Conservation (phyloP, 2,113 vertebrate genomes). For the Thunnus maccoyii region DNA sequence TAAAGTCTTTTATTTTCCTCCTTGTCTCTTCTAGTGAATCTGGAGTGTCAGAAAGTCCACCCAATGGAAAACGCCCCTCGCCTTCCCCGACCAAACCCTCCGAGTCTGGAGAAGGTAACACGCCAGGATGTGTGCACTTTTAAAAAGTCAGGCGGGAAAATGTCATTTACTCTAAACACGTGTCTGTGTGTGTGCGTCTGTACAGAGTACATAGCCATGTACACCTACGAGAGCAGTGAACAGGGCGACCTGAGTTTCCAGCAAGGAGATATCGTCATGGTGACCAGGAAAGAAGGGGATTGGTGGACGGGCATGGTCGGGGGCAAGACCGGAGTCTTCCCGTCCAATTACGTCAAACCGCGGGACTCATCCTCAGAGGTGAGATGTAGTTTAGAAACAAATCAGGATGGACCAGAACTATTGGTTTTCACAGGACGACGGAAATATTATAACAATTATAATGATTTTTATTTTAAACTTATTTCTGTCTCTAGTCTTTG, state of each 20-base stretch:
- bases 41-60: conserved; percentile 92
- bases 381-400: background rate
- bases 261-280: conserved; percentile 96
- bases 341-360: conserved; percentile 98
- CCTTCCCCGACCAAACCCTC: conserved; percentile 91
- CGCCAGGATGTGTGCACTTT: background rate
- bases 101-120: conserved; percentile 91
- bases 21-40: conserved; percentile 85
- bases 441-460: background rate
- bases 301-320: conserved; percentile 97
- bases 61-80: conserved; percentile 92
- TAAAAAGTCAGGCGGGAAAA: rapidly evolving
- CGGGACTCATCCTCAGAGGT: conserved; percentile 95
- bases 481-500: conserved; percentile 83
- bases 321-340: conserved; percentile 96
- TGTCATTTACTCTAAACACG: background rate
- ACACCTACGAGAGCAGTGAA: conserved; percentile 98
- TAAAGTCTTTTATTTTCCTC: no score
- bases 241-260: conserved; percentile 98
- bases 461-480: background rate
- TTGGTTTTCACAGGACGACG: background rate
- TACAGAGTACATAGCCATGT: conserved; percentile 97
- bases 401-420: rapidly evolving
- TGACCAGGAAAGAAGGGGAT: conserved; percentile 98
- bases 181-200: background rate